phyloP scores from a whole-genome alignment of 2,888 invertebrate genomes.

The Luperina testacea region DNA sequence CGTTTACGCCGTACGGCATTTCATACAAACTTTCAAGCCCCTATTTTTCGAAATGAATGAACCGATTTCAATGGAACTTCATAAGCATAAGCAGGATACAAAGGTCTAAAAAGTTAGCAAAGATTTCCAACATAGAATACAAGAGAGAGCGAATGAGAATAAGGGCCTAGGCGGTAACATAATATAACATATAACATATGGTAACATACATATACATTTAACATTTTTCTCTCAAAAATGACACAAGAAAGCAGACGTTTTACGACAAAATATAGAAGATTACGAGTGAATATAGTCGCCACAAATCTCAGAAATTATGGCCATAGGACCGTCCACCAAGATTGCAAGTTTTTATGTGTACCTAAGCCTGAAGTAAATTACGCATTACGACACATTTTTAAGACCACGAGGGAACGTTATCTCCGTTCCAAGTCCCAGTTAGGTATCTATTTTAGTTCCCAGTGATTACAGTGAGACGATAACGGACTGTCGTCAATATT shows the following conservation, averaged over 20 bases:
- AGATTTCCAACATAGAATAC: no score
- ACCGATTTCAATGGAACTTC: no score
- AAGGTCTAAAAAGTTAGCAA: no score
- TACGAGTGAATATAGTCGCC: neutral
- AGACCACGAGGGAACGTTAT: constrained; percentile 30
- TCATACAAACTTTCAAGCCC: no score
- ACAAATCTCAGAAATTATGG: constrained; percentile 38
- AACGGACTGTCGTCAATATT: constrained; percentile 33
- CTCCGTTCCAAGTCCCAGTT: constrained; percentile 26
- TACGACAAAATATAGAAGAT: constrained; percentile 4
- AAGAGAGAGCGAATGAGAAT: no score
- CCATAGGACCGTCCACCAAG: constrained; percentile 18
- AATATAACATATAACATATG: no score
- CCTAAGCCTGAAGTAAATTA: constrained; percentile 47
- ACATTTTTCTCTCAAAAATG: neutral
- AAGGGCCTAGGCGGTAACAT: no score
- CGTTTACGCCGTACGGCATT: no score
- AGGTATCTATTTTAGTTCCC: constrained; percentile 36
- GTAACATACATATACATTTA: neutral
- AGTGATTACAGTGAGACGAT: constrained; percentile 5
- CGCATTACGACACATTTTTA: constrained; percentile 41
- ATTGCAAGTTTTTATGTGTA: constrained; percentile 40
- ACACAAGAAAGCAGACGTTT: neutral
- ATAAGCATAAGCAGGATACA: no score
- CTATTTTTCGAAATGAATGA: no score